Base-by-base conservation (phyloP, 2,797 vertebrate species). In the Liparis tanakae region DNA sequence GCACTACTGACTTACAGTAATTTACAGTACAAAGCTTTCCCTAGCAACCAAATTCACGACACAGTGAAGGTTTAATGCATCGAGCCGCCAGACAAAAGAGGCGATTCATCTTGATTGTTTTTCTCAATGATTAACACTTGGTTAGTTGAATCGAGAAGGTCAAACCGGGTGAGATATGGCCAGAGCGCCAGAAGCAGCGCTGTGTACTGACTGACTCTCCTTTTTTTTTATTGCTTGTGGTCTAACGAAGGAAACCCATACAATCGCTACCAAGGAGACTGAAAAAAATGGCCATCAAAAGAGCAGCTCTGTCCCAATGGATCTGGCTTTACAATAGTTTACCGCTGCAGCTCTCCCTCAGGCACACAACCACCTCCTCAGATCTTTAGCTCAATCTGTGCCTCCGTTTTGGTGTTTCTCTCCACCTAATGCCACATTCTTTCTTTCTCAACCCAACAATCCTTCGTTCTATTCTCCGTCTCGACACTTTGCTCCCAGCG, bases 251-350 rank as follows among this genome's bases (percentile, higher is more conserved):
- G 80, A 89, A 87, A 83, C 77, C 73, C 72, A 63, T 58, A 87
- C 87, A 91, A 90, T 83, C 73, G 91, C 88, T 91, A 92, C 91
- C 90, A 88, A 88, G 89, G 91, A 92, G 83, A 91, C 84, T 50
- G 39, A 33, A 84, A 90, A 72, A 87, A 92, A 86, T 62, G 77
- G 70, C 75, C 64, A 78, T 85, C 68, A 86, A 87, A 88, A 85
- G 84, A 83, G 78, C 72, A 78, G 76, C 82, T 81, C 77, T 46
- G 67, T 80, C 84, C 81, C 79, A 80, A 87, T 91, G 88, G 87
- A 85, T 94, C 87, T 91, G 79, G 72, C 77, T 84, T 75, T 75
- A 53, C 80, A 76, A 82, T 86, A 78, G 79, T 82, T 76, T 72
- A 10, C 54, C 15, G 75, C 74, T 67, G 50, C 61, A 63, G 55